phyloP scores from a whole-genome alignment of 1,140 invertebrate genomes.

The Drosophila guanche region DNA sequence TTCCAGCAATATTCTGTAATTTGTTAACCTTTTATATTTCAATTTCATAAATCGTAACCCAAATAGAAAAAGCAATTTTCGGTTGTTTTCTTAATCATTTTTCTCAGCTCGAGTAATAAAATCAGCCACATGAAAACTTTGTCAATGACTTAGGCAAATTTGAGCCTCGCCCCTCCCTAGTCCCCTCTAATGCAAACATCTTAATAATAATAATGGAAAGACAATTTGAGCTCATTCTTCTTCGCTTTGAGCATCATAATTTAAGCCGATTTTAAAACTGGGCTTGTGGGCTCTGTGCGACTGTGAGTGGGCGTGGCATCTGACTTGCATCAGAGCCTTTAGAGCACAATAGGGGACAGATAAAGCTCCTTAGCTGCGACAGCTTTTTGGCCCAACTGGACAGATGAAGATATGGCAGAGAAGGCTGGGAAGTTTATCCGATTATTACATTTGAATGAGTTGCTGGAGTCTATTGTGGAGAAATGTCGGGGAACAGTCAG shows the following conservation, averaged over 20 bases:
- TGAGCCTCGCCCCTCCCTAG: conserved; percentile 7
- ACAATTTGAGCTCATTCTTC: conserved; percentile 45
- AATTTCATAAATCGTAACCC: no score
- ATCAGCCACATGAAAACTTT: background rate
- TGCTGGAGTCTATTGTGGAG: conserved; percentile 6
- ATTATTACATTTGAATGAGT: conserved; percentile 53
- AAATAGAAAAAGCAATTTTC: no score
- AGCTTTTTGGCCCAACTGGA: conserved; percentile 44
- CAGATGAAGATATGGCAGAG: conserved; percentile 14
- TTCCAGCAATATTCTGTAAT: no score
- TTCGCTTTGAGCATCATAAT: conserved; percentile 48
- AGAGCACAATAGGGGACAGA: conserved; percentile 33
- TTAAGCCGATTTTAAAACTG: conserved; percentile 55
- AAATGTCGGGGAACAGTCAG: conserved; percentile 10
- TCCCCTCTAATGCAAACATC: conserved; percentile 53
- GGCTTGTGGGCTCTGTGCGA: conserved; percentile 9
- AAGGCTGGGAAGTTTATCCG: conserved; percentile 25
- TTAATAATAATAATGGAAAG: conserved; percentile 66
- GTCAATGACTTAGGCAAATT: conserved; percentile 19
- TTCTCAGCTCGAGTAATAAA: background rate
- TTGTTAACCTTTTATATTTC: no score
- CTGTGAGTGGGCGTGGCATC: conserved; percentile 30
- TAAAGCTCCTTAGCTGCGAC: conserved; percentile 42
- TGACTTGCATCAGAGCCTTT: conserved; percentile 33
- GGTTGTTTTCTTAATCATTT: background rate